Evolutionary conservation across 2,113 vertebrate genomes (phyloP), one percentile per base, ranked within the genome.

Genomic region (Actenoides hombroni): DNA sequence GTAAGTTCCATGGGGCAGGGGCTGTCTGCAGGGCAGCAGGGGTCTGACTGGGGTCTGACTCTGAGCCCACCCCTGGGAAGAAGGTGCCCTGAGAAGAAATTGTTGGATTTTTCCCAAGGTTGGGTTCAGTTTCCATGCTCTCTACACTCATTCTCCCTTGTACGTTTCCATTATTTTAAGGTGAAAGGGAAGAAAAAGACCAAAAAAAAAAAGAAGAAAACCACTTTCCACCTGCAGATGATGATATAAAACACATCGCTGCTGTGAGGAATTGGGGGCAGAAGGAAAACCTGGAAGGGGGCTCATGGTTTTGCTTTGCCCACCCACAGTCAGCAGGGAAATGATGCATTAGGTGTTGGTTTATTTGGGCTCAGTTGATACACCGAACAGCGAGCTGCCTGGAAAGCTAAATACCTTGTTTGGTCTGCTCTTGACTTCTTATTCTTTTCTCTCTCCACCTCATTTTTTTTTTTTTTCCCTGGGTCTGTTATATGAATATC

Each of bases 341-440:
- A 90, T 75, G 88, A 82, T 46, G 89, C 88, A 56, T 61, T 79
- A 33, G 92, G 56, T 91, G 60, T 14, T 6, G 88, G 78, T 74
- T 91, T 87, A 92, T 79, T 97, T 48, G 39, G 56, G 90, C 93
- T 74, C 82, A 83, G 29, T 33, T 88, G 93, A 64, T 91, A 86
- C 95, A 86, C 90, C 16, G 88, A 96, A 91, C 88, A 91, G 10
- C 16, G 24, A 79, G 86, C 39, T 81, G 76, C 90, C 95, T 92
- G 96, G 92, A 96, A 96, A 97, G 95, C 92, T 94, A 92, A 96
- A 94, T 60, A 46, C 85, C 90, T 91, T 97, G 94, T 97, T 97
- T 98, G 97, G 84, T 96, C 94, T 96, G 91, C 91, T 97, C 92
- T 92, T 97, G 96, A 94, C 97, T 98, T 95, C 95, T 87, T 88